Conservation (phyloP, 2,888 invertebrate genomes). For the Epicampocera succincta region DNA sequence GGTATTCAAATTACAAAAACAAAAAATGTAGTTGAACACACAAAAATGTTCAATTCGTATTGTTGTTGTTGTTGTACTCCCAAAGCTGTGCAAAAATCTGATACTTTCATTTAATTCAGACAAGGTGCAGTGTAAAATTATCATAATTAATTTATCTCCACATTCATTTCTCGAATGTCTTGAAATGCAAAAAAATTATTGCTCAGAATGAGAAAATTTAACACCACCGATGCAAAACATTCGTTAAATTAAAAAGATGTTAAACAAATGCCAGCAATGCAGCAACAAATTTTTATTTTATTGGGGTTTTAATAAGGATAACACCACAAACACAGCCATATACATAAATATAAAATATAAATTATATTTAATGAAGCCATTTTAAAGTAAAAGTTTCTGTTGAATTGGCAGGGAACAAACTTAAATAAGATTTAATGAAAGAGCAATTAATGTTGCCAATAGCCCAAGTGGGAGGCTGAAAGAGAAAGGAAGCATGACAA, state of each 20-base stretch:
- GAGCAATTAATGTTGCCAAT: conserved; percentile 17
- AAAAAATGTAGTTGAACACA: too few relatives aligned
- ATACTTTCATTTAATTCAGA: too few relatives aligned
- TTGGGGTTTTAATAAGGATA: conserved; percentile 25
- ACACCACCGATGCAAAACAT: not conserved
- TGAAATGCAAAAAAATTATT: not conserved
- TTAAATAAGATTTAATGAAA: conserved; percentile 14
- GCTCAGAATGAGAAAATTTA: not conserved
- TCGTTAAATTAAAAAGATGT: conserved; percentile 23
- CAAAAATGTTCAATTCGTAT: too few relatives aligned
- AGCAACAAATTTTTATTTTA: conserved; percentile 21
- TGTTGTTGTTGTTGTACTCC: too few relatives aligned
- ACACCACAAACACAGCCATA: conserved; percentile 2
- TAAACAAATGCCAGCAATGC: conserved; percentile 33
- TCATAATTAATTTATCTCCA: not conserved
- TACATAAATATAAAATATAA: conserved; percentile 11
- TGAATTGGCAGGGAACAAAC: conserved; percentile 6
- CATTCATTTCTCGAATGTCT: not conserved
- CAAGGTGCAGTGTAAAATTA: not conserved
- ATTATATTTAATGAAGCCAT: conserved; percentile 47
- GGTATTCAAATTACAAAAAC: too few relatives aligned
- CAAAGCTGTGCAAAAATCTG: too few relatives aligned
- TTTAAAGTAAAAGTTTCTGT: conserved; percentile 52
- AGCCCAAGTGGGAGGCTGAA: not conserved
- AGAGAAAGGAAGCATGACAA: not conserved